Evolutionary conservation across 1,140 invertebrate genomes (phyloP).

Genomic region (Gryllus bimaculatus): DNA sequence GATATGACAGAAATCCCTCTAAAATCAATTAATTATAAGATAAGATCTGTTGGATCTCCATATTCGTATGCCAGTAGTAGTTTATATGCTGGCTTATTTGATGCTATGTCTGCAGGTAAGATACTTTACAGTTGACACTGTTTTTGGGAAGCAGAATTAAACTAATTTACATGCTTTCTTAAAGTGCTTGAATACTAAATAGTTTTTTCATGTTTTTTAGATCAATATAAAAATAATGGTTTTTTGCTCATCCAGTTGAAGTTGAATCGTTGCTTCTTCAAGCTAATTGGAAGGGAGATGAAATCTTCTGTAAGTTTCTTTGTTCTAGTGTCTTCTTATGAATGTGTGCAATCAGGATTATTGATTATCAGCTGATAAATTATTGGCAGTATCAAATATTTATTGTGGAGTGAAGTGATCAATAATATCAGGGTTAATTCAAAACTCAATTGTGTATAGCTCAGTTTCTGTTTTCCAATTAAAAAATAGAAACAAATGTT

Average conservation of each 20-base stretch:
- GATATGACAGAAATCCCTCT: neutral
- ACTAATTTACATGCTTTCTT: neutral
- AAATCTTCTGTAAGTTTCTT: neutral
- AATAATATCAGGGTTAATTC: neutral
- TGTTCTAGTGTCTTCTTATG: neutral
- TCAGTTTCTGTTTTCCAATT: neutral
- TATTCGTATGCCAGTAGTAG: neutral
- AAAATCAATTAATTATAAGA: neutral
- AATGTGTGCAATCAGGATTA: neutral
- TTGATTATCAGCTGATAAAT: neutral
- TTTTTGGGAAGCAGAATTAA: neutral
- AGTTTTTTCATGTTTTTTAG: neutral
- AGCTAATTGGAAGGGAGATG: neutral
- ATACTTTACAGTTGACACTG: neutral
- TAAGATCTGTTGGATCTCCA: neutral
- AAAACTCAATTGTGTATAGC: no score
- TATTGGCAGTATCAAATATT: neutral
- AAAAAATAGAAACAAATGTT: neutral
- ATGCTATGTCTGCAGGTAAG: neutral
- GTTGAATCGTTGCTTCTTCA: neutral
- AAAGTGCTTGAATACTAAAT: neutral
- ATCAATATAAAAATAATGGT: neutral
- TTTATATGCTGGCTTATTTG: neutral
- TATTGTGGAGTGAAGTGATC: neutral
- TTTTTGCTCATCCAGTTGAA: neutral